Conservation (phyloP, 2,888 invertebrate genomes). For the Alcis repandata region DNA sequence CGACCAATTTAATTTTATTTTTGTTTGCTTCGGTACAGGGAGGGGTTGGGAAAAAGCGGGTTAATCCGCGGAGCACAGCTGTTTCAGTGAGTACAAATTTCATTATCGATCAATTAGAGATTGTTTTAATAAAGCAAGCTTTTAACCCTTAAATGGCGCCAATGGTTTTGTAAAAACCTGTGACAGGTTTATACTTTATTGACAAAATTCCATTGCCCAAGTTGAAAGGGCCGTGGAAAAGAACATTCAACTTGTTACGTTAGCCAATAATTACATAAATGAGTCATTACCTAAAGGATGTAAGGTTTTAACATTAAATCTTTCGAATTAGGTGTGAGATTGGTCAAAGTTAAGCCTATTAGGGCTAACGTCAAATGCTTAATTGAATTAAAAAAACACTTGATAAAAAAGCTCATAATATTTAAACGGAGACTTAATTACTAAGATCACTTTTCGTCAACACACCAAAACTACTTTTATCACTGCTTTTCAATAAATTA, state of each 20-base stretch:
- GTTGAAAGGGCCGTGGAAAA: slow-evolving; percentile 24
- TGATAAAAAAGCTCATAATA: too few species aligned
- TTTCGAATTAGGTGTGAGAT: background rate
- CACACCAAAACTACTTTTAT: too few species aligned
- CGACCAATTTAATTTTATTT: too few species aligned
- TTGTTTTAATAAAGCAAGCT: background rate
- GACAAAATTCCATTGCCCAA: slow-evolving; percentile 26
- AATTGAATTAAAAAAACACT: background rate
- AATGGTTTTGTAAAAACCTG: slow-evolving; percentile 10
- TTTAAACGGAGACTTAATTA: too few species aligned
- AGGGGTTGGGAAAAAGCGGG: too few species aligned
- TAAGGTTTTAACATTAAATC: background rate
- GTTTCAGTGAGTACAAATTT: too few species aligned
- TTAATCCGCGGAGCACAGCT: too few species aligned
- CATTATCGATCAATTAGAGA: slow-evolving; percentile 6
- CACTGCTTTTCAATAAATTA: too few species aligned
- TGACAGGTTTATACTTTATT: slow-evolving; percentile 10
- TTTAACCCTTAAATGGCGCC: slow-evolving; percentile 1
- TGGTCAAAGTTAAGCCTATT: background rate
- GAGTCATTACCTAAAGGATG: slow-evolving; percentile 10
- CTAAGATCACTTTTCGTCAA: too few species aligned
- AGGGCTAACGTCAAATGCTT: too few species aligned
- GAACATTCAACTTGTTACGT: slow-evolving; percentile 31
- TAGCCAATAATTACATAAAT: slow-evolving; percentile 20
- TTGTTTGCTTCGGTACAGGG: too few species aligned